Conservation (phyloP, 2,113 vertebrate genomes). For the Brachyistius frenatus region DNA sequence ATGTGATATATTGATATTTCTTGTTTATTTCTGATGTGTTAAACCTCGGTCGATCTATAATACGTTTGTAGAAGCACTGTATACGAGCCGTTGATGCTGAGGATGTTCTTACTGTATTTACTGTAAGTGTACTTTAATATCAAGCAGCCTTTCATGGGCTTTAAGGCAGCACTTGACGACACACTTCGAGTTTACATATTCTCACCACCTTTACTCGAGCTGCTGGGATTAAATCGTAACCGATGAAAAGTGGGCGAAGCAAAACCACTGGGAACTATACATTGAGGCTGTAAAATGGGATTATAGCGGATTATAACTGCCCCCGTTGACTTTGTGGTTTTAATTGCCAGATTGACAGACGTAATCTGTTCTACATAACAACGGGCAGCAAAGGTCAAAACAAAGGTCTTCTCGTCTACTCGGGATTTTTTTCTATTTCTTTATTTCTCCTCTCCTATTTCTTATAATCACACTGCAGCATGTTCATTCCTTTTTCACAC, state of each 20-base stretch:
- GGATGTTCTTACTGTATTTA: neutral
- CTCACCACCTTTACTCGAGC: neutral
- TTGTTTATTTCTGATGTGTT: neutral
- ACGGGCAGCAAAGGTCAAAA: constrained; percentile 9
- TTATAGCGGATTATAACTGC: constrained; percentile 49
- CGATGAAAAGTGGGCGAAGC: neutral
- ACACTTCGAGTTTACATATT: neutral
- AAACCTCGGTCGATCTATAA: neutral
- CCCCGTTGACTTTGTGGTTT: constrained; percentile 5
- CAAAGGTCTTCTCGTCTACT: neutral
- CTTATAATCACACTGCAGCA: neutral
- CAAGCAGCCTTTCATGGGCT: neutral
- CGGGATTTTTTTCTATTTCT: neutral
- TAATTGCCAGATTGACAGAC: constrained; percentile 21
- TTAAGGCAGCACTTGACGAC: neutral
- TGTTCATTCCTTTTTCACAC: constrained; percentile 23
- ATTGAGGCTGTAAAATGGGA: constrained; percentile 12
- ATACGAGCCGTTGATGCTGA: neutral
- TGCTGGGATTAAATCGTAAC: neutral
- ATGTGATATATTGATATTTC: neutral
- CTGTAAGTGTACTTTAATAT: neutral
- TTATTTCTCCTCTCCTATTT: neutral
- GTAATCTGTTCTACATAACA: neutral
- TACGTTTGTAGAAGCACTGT: neutral
- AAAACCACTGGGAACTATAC: constrained; percentile 5